Evolutionary conservation across 2,888 invertebrate genomes (phyloP), one percentile per base, ranked within the genome.

Genomic region (Tetrapedia diversipes): DNA sequence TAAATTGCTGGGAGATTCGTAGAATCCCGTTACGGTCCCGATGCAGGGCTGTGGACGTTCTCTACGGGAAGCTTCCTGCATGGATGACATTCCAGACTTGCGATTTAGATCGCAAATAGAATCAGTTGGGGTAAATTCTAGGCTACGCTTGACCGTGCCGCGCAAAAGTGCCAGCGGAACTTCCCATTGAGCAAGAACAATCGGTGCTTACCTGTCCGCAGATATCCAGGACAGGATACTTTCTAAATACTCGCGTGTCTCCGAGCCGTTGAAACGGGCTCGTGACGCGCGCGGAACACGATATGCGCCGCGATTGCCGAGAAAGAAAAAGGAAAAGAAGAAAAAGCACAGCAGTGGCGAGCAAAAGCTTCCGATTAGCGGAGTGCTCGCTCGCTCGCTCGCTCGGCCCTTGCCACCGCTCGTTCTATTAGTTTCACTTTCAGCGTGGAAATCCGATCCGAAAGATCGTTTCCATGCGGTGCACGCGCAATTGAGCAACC

Each of bases 401-500:
- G 34, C 29, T 14, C 34, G 27, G 59, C 39, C 53, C 24, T n/a
- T n/a, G n/a, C n/a, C n/a, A n/a, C n/a, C n/a, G n/a, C n/a, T 22
- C 53, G 68, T 71, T 51, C 19, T 45, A 37, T 60, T 45, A 51
- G 75, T 59, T 75, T 75, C 59, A 54, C 65, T 75, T 47, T 75
- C 76, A 54, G 32, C 65, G 41, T 59, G 43, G 75, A 75, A 75
- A 75, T 75, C 43, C 34, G 59, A 65, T 65, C 57, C 74, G 19
- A 65, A 57, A 47, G 41, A 60, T 59, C 45, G 32, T 65, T 65
- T 39, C 22, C 59, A 29, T 59, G 16, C 32, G 51, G 64, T 53
- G 51, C 45, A 41, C 65, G 59, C 39, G 53, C 41, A 47, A 65
- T 74, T 59, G 75, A 59, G 75, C 59, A 54, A 59, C 22, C 24